Evolutionary conservation across 2,113 vertebrate genomes (phyloP).

Genomic region (Phrynosoma blainvillii): DNA sequence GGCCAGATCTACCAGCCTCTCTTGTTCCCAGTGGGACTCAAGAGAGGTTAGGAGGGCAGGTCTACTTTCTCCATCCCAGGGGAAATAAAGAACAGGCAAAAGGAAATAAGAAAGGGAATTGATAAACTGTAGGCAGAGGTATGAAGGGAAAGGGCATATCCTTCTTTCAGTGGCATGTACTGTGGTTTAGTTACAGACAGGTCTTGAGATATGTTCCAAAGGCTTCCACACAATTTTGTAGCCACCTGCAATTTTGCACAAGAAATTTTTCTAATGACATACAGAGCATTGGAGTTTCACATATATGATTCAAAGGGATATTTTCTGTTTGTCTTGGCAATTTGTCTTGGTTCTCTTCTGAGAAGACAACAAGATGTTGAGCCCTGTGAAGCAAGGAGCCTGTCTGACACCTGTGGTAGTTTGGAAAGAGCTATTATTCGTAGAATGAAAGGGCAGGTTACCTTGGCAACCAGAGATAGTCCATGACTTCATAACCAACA

Average conservation of each 20-base stretch:
- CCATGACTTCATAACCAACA: slow-evolving; percentile 53
- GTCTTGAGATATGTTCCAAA: neutral
- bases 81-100: neutral
- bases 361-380: slow-evolving; percentile 43
- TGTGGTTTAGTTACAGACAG: neutral
- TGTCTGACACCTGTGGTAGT: slow-evolving; percentile 54
- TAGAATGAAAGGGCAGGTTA: slow-evolving; percentile 54
- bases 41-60: no score
- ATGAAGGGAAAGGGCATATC: no score
- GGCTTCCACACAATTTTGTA: neutral
- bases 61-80: neutral
- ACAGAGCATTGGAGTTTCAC: slow-evolving; percentile 8
- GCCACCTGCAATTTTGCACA: neutral
- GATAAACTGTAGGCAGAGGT: neutral
- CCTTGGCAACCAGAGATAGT: slow-evolving; percentile 64
- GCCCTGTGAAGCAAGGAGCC: slow-evolving; percentile 48
- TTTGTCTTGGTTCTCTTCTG: neutral
- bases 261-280: neutral
- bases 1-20: no score
- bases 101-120: neutral
- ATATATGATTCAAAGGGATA: fast-evolving
- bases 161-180: neutral
- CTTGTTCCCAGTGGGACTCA: no score
- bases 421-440: slow-evolving; percentile 53
- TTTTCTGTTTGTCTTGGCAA: slow-evolving; percentile 47